phyloP scores from a whole-genome alignment of 1,140 invertebrate genomes.

The Laupala kohalensis region DNA sequence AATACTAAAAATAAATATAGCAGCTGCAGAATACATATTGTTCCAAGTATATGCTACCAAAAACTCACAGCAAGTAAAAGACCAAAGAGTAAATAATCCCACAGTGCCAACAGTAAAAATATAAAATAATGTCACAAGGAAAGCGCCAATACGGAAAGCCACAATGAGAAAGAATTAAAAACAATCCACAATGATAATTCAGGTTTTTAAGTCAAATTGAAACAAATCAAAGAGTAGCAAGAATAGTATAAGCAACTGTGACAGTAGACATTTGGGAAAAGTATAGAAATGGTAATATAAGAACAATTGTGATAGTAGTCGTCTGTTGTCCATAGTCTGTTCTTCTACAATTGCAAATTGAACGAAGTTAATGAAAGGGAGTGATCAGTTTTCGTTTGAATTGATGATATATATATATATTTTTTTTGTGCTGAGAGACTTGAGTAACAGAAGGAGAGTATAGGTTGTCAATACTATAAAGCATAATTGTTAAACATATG shows the following conservation, averaged over 20 bases:
- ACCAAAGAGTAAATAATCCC: slow-evolving; percentile 15
- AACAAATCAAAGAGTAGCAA: neutral
- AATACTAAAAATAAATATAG: slow-evolving; percentile 7
- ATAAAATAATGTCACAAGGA: slow-evolving; percentile 18
- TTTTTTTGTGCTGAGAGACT: no score
- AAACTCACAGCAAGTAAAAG: slow-evolving; percentile 15
- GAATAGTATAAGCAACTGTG: neutral
- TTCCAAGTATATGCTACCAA: slow-evolving; percentile 9
- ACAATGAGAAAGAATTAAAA: slow-evolving; percentile 20
- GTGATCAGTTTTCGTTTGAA: no score
- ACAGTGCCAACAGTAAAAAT: slow-evolving; percentile 16
- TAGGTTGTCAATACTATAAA: no score
- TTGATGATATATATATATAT: no score
- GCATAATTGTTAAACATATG: no score
- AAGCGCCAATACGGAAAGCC: slow-evolving; percentile 19
- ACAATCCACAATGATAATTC: slow-evolving; percentile 17
- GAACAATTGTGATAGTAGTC: no score
- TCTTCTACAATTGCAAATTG: no score
- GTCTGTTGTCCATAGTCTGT: no score
- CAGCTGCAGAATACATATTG: slow-evolving; percentile 10
- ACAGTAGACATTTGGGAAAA: no score
- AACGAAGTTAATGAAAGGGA: no score
- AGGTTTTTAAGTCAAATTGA: slow-evolving; percentile 6
- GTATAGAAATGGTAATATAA: no score
- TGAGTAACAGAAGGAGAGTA: no score